These are phyloP conservation scores for Leptopilina drosophilae DNA, from an alignment of 2,888 invertebrate genomes.

Conservation along the genomic window DNA sequence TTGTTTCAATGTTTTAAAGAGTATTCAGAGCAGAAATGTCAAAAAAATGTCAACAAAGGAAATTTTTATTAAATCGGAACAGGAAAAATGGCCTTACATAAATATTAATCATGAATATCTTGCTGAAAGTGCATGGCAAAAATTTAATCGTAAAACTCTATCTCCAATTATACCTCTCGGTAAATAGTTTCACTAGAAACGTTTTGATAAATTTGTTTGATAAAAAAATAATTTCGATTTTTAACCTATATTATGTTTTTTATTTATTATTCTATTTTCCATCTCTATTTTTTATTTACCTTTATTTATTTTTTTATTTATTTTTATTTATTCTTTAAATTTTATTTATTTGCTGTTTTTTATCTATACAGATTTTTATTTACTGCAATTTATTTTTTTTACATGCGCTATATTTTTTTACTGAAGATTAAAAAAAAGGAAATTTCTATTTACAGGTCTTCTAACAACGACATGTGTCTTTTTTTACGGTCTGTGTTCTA, in stretches of 20 bases:
- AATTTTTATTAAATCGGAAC: neutral
- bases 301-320: no score
- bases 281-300: no score
- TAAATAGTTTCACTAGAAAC: neutral
- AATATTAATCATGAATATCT: neutral
- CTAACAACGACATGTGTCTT: neutral
- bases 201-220: neutral
- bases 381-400: no score
- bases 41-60: neutral
- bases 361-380: no score
- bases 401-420: no score
- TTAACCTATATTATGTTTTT: no score
- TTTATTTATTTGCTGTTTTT: no score
- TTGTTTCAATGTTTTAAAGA: no score
- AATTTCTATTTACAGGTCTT: neutral
- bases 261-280: no score
- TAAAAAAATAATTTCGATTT: neutral
- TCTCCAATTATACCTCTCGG: neutral
- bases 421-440: no score
- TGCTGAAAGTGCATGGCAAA: neutral
- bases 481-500: neutral
- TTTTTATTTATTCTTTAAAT: no score
- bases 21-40: neutral
- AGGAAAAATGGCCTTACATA: neutral
- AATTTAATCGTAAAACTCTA: neutral